Percentiles rank a stretch among this genome's conserved stretches.
These are phyloP conservation scores for Conchocele bisecta DNA, from an alignment of 2,888 invertebrate species.

Conservation along the genomic window DNA sequence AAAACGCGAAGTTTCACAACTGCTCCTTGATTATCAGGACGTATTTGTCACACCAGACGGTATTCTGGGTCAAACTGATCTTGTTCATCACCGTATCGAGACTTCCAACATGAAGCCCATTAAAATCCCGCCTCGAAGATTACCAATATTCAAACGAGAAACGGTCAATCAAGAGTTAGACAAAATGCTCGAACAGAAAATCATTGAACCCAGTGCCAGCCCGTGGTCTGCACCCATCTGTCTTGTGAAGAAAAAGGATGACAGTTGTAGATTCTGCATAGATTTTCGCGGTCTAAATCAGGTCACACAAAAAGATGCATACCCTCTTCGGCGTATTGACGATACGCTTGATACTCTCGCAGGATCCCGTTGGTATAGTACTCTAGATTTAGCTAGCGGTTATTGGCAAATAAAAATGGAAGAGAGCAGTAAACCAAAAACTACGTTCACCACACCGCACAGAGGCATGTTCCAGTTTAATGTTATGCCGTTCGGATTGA, in stretches of 20 bases:
- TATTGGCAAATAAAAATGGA: slow-evolving; percentile 51
- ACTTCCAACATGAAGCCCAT: slow-evolving; percentile 36
- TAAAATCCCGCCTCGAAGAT: slow-evolving; percentile 42
- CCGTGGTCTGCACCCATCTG: slow-evolving; percentile 41
- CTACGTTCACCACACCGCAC: slow-evolving; percentile 39
- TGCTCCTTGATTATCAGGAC: slow-evolving; percentile 12
- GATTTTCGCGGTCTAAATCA: slow-evolving; percentile 38
- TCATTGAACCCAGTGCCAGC: slow-evolving; percentile 44
- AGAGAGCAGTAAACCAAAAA: slow-evolving; percentile 25
- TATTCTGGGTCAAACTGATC: slow-evolving; percentile 12
- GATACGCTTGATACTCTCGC: slow-evolving; percentile 36
- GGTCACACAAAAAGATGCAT: slow-evolving; percentile 40
- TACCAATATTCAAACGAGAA: slow-evolving; percentile 29
- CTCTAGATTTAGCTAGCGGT: slow-evolving; percentile 40
- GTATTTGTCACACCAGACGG: slow-evolving; percentile 31
- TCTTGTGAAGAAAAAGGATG: slow-evolving; percentile 39
- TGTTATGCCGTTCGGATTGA: slow-evolving; percentile 23
- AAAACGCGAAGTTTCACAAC: not conserved
- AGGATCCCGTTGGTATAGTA: slow-evolving; percentile 37
- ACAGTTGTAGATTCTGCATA: slow-evolving; percentile 37
- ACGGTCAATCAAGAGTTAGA: slow-evolving; percentile 37
- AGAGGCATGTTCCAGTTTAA: slow-evolving; percentile 37
- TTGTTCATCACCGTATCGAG: slow-evolving; percentile 50
- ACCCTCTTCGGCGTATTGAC: slow-evolving; percentile 42
- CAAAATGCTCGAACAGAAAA: slow-evolving; percentile 36